Conservation (phyloP, 2,113 vertebrate species). For the Oncorhynchus masou region DNA sequence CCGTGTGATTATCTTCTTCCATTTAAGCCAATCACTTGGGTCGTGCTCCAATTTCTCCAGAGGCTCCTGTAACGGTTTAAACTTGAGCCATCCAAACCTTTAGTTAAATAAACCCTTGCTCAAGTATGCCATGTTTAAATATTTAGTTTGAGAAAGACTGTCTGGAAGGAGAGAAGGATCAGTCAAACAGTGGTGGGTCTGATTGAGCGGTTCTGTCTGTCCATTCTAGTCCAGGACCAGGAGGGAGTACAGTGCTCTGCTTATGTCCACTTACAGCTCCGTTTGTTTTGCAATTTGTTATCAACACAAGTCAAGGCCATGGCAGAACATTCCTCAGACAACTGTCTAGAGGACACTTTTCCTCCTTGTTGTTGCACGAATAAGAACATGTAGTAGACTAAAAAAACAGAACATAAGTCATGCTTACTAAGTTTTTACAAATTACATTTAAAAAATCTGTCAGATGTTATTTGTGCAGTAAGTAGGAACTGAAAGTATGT, state of each 20-base stretch:
- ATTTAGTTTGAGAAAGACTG: slow-evolving; percentile 60
- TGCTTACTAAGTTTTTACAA: too few species aligned
- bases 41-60: slow-evolving; percentile 21
- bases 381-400: background rate
- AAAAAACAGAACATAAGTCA: too few species aligned
- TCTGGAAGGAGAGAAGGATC: slow-evolving; percentile 25
- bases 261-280: slow-evolving; percentile 25
- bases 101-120: slow-evolving; percentile 65
- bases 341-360: slow-evolving; percentile 2
- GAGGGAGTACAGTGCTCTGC: slow-evolving; percentile 1
- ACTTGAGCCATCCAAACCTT: slow-evolving; percentile 39
- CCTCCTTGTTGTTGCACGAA: background rate
- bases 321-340: slow-evolving; percentile 22
- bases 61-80: slow-evolving; percentile 48
- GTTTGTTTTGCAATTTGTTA: slow-evolving; percentile 45
- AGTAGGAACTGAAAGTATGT: too few species aligned
- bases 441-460: too few species aligned
- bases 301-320: slow-evolving; percentile 19
- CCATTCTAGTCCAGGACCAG: slow-evolving; percentile 12
- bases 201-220: slow-evolving; percentile 4
- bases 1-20: background rate
- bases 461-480: too few species aligned
- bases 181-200: slow-evolving; percentile 24
- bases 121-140: slow-evolving; percentile 66
- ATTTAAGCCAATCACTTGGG: background rate